These are phyloP conservation scores for Hepsetus odoe DNA, from an alignment of 2,113 vertebrate species.

Conservation along the genomic window DNA sequence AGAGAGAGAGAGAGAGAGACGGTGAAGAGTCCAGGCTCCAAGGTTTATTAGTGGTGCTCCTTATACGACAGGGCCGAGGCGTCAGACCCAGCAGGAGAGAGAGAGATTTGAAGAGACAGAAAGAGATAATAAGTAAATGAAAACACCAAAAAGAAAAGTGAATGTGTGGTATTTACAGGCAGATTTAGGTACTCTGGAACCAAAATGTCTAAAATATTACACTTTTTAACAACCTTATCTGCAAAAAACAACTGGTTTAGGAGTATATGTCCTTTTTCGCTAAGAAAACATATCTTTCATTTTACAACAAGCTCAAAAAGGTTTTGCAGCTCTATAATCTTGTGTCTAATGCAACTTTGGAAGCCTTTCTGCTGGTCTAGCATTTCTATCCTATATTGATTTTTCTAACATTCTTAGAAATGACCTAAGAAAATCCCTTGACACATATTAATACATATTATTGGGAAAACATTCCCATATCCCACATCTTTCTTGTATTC, in stretches of 20 bases:
- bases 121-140: constrained; percentile 35
- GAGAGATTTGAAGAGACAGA: constrained; percentile 55
- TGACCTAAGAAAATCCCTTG: no score
- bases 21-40: constrained; percentile 72
- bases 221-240: background rate
- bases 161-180: background rate
- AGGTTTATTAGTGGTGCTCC: constrained; percentile 72
- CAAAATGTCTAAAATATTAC: background rate
- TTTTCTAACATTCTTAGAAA: no score
- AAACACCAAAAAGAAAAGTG: constrained; percentile 18
- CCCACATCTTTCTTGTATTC: no score
- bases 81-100: constrained; percentile 65
- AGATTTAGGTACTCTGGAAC: background rate
- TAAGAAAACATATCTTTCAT: background rate
- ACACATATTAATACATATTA: no score
- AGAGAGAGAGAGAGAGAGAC: constrained; percentile 62
- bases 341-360: background rate
- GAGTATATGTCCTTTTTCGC: no score
- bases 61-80: constrained; percentile 70
- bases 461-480: no score
- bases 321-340: no score
- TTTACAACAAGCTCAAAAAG: background rate
- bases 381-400: no score
- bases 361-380: no score
- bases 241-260: background rate